These are phyloP conservation scores for Clarias platycephalus DNA, from an alignment of 2,797 vertebrate species.

Conservation along the genomic window DNA sequence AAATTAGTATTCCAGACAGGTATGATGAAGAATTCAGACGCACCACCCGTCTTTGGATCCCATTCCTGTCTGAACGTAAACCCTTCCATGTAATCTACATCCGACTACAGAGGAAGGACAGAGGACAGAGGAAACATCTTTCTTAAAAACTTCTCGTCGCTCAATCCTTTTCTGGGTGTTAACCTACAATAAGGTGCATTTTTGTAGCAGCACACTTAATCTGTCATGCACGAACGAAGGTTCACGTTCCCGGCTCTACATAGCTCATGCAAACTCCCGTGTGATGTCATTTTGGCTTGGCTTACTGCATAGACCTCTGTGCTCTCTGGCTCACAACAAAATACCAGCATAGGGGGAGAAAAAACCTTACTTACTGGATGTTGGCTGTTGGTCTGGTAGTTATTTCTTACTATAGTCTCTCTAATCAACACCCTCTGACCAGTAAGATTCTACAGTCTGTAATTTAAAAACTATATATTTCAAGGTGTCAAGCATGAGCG, in stretches of 20 bases:
- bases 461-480: not conserved
- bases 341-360: not conserved
- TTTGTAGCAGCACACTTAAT: constrained; percentile 38
- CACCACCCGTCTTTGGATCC: constrained; percentile 12
- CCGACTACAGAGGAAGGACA: not conserved
- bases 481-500: too few relatives aligned
- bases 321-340: not conserved
- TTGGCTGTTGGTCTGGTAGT: not conserved
- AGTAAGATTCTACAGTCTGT: not conserved
- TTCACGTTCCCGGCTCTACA: constrained; percentile 19
- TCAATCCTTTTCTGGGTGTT: constrained; percentile 2
- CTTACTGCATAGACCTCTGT: not conserved
- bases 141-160: constrained; percentile 7
- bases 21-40: constrained; percentile 51
- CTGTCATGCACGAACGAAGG: constrained; percentile 22
- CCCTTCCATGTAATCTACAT: constrained; percentile 18
- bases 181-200: constrained; percentile 3
- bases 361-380: not conserved
- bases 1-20: constrained; percentile 57
- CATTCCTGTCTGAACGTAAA: constrained; percentile 26
- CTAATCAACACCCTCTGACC: not conserved
- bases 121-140: constrained; percentile 20
- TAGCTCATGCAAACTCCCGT: constrained; percentile 11
- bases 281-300: constrained; percentile 24
- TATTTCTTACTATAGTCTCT: not conserved